Evolutionary conservation across 2,888 invertebrate species (phyloP), one percentile per base, ranked within the genome.

Genomic region (Vanessa cardui): DNA sequence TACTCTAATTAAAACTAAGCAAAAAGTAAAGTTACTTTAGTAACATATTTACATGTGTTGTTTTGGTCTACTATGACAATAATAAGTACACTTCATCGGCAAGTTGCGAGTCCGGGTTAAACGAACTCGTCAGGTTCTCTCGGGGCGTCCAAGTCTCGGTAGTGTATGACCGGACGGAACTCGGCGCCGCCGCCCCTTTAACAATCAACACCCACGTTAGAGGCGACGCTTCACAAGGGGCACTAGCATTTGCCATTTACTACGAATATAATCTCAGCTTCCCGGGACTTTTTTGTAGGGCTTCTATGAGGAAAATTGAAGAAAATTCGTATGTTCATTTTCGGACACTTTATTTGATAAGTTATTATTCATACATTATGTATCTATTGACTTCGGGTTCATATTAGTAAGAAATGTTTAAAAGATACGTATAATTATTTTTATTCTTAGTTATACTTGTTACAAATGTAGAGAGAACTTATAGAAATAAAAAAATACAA

Each of bases 121-220:
- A 96, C 94, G 91, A 97, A 96, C 90, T 97, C 97, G 90, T 97
- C 97, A 75, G 97, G 97, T 90, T 98, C 98, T 88, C 97, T 95
- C 74, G 98, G 98, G 77, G 98, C 98, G 90, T 98, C 98, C 94
- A 98, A 94, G 93, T 98, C 98, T 87, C 98, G 94, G 94, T 98
- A 98, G 93, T 98, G 97, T 86, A 98, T 97, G 84, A 98, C 96
- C 80, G 97, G 96, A 83, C 98, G 95, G 93, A 96, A 96, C 87
- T 97, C 97, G 81, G 95, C 94, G 84, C 94, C 95, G 83, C 94
- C 94, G 85, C 94, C 94, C 92, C 96, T 96, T 94, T 90, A 95
- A 95, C 92, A 94, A 94, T 84, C 82, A 90, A 54, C 62, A 62
- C 63, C 58, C 61, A 61, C 50, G 52, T 72, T 72, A 69, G 58